phyloP scores from a whole-genome alignment of 2,113 vertebrate genomes.

The Megatriorchis doriae region DNA sequence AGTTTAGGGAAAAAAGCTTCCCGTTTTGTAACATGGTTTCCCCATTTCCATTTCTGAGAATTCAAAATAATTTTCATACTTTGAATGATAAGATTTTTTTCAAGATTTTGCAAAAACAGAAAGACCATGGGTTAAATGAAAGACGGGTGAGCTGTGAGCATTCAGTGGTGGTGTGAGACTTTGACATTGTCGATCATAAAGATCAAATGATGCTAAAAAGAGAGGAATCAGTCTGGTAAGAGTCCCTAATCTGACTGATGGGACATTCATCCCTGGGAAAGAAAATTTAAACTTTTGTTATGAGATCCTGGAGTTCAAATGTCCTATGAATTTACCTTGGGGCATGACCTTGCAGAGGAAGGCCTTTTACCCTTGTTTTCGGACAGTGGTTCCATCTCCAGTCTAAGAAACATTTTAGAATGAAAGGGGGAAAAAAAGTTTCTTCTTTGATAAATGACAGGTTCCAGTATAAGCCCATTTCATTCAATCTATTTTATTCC shows the following conservation, averaged over 20 bases:
- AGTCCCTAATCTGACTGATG: not conserved
- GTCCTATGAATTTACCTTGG: not conserved
- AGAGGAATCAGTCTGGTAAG: not conserved
- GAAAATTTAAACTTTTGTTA: not conserved
- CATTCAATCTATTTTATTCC: not conserved
- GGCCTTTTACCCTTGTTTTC: not conserved
- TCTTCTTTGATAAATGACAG: not conserved
- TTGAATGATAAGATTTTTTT: not conserved
- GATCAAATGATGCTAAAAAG: not conserved
- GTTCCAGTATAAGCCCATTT: not conserved
- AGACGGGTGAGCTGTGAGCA: not conserved
- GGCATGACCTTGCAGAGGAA: not conserved
- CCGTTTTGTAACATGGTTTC: not conserved
- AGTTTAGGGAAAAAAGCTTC: not conserved
- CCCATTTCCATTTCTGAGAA: not conserved
- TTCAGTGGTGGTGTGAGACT: not conserved
- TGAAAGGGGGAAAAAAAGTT: not conserved
- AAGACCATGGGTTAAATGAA: not conserved
- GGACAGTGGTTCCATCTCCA: not conserved
- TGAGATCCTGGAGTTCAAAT: not conserved
- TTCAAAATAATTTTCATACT: not conserved
- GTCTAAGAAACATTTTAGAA: not conserved
- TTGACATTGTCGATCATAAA: not conserved
- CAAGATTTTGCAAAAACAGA: not conserved
- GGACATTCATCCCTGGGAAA: not conserved